Conservation (phyloP, 2,113 vertebrate species). For the Fulmarus glacialis region DNA sequence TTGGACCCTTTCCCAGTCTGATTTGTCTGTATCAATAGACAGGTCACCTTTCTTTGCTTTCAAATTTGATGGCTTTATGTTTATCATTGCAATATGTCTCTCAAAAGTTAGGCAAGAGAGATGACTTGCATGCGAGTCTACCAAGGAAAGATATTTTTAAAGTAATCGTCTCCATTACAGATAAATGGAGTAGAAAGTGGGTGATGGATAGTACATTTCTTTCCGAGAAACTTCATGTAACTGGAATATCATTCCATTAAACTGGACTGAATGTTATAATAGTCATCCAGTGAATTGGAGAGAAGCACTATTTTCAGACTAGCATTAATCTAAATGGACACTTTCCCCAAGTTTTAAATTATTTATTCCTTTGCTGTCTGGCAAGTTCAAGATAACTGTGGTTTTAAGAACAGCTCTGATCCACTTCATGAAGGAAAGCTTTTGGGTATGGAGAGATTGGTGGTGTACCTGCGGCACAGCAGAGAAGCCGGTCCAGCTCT, state of each 20-base stretch:
- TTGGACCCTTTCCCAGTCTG: background rate
- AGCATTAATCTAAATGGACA: slow-evolving; percentile 27
- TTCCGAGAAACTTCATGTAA: background rate
- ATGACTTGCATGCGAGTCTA: background rate
- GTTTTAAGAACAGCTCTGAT: background rate
- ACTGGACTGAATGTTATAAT: background rate
- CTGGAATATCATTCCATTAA: background rate
- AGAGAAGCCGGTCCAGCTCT: background rate
- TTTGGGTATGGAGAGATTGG: background rate
- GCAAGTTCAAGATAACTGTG: background rate
- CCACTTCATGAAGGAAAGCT: background rate
- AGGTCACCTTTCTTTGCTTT: background rate
- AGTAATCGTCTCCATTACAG: background rate
- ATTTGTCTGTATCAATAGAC: background rate
- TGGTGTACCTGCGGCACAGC: background rate
- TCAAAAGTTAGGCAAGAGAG: background rate
- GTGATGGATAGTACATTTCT: background rate
- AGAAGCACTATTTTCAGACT: slow-evolving; percentile 38
- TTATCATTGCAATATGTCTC: background rate
- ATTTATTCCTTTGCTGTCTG: background rate
- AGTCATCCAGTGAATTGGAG: background rate
- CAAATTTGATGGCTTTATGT: background rate
- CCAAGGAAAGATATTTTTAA: background rate
- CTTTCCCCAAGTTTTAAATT: background rate
- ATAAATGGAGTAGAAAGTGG: background rate